These are phyloP conservation scores for Cyanoderma ruficeps DNA, from an alignment of 2,113 vertebrate species.

Conservation along the genomic window DNA sequence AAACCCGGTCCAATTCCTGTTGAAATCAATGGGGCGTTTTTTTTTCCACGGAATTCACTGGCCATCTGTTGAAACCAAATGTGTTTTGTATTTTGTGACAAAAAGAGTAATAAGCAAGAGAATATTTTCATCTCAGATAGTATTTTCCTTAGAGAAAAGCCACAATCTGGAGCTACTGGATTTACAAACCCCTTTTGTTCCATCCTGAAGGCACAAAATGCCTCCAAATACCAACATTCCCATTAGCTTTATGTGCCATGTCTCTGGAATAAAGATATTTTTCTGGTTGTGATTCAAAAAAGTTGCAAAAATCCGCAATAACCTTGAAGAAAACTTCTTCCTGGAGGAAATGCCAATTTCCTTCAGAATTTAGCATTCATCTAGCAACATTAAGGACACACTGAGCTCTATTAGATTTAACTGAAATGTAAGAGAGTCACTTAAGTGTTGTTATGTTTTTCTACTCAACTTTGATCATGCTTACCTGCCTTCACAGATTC, in stretches of 20 bases:
- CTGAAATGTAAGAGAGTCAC: background rate
- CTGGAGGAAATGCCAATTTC: background rate
- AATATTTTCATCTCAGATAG: background rate
- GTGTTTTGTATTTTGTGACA: background rate
- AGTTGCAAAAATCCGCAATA: background rate
- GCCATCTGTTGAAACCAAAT: conserved; percentile 32
- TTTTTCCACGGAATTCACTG: background rate
- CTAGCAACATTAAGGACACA: background rate
- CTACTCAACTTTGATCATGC: background rate
- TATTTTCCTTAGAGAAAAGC: background rate
- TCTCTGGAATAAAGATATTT: background rate
- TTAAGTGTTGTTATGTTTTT: background rate
- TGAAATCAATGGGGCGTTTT: background rate
- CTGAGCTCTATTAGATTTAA: background rate
- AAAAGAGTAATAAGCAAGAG: background rate
- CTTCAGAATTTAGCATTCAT: background rate
- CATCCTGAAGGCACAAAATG: conserved; percentile 4
- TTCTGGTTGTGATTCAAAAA: background rate
- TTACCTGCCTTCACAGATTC: background rate
- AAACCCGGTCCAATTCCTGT: background rate
- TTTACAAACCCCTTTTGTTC: background rate
- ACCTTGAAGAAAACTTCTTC: background rate
- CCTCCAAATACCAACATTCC: conserved; percentile 1
- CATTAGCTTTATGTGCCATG: background rate
- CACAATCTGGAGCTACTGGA: conserved; percentile 10